A percentile compares a stretch with the other conserved stretches of the same genome.
These are phyloP conservation scores for Dasysyrphus albostriatus DNA, from an alignment of 2,888 invertebrate species.

Conservation along the genomic window DNA sequence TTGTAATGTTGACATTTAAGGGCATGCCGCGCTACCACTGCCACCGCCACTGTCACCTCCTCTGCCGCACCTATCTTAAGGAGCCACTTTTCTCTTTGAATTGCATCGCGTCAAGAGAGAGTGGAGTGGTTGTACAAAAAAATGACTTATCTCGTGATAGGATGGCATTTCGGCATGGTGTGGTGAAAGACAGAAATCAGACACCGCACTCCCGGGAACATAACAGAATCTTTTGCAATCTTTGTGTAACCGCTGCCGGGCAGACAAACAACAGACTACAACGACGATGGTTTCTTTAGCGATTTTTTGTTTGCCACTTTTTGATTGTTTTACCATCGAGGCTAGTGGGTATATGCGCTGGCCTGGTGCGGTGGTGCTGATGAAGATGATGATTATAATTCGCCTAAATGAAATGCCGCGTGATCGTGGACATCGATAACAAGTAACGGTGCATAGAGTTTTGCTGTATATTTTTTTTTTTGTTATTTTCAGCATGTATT, in stretches of 20 bases:
- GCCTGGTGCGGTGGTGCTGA: conserved; percentile 56
- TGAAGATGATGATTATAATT: conserved; percentile 76
- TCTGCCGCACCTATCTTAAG: conserved; percentile 29
- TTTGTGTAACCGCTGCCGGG: conserved; percentile 68
- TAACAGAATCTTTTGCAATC: conserved; percentile 62
- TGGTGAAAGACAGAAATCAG: conserved; percentile 70
- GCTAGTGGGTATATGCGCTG: conserved; percentile 1
- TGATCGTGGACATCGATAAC: conserved; percentile 75
- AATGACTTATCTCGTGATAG: conserved; percentile 57
- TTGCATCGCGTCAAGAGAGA: conserved; percentile 19
- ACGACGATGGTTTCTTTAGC: conserved; percentile 32
- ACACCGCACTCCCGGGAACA: conserved; percentile 56
- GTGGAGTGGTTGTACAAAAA: conserved; percentile 15
- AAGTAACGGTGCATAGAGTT: conserved; percentile 67
- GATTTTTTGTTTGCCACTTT: conserved; percentile 41
- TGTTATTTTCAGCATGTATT: background rate
- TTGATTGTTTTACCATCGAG: conserved; percentile 60
- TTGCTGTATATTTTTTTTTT: conserved; percentile 3
- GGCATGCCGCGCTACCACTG: conserved; percentile 59
- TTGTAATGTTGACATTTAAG: conserved; percentile 75
- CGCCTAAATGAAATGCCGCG: conserved; percentile 76
- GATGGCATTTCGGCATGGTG: conserved; percentile 35
- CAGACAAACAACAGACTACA: conserved; percentile 71
- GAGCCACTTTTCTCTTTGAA: conserved; percentile 30
- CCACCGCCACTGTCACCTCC: background rate